A percentile compares a stretch with the other conserved stretches of the same genome.
These are phyloP conservation scores for Xylota sylvarum DNA, from an alignment of 2,888 invertebrate species.

Conservation along the genomic window DNA sequence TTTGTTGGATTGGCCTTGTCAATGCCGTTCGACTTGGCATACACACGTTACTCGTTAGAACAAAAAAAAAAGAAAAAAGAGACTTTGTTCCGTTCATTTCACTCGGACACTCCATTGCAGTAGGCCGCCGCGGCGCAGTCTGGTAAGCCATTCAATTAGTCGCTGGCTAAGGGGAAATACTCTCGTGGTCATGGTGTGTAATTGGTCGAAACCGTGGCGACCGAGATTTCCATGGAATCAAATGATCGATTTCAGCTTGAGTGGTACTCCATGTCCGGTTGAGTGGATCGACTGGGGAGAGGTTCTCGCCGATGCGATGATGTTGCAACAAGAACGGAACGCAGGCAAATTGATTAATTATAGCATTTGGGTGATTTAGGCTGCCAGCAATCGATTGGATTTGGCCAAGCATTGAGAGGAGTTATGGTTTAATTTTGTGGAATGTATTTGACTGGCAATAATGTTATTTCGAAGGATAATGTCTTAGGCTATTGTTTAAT, in stretches of 20 bases:
- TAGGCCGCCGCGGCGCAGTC: constrained; percentile 36
- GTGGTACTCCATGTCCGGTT: constrained; percentile 56
- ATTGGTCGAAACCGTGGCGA: constrained; percentile 64
- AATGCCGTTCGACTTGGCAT: constrained; percentile 62
- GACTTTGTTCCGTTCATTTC: constrained; percentile 59
- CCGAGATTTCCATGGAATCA: constrained; percentile 60
- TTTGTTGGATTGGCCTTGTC: constrained; percentile 65
- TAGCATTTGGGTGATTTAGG: constrained; percentile 55
- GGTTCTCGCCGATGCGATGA: constrained; percentile 30
- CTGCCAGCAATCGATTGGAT: constrained; percentile 54
- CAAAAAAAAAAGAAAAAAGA: too few relatives aligned
- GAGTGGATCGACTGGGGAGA: constrained; percentile 46
- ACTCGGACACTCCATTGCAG: constrained; percentile 37
- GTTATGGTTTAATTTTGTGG: constrained; percentile 51
- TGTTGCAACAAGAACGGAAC: constrained; percentile 63
- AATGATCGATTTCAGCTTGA: constrained; percentile 49
- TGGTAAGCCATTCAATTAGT: constrained; percentile 67
- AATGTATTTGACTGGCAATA: constrained; percentile 18
- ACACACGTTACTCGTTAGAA: constrained; percentile 29
- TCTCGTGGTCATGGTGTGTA: constrained; percentile 66
- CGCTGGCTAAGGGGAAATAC: constrained; percentile 35
- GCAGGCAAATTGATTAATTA: constrained; percentile 63
- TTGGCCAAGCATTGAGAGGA: constrained; percentile 43
- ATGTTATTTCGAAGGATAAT: constrained; percentile 13
- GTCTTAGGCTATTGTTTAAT: too few relatives aligned